These are phyloP conservation scores for Agrotis clavis DNA, from an alignment of 2,888 invertebrate genomes.

Conservation along the genomic window DNA sequence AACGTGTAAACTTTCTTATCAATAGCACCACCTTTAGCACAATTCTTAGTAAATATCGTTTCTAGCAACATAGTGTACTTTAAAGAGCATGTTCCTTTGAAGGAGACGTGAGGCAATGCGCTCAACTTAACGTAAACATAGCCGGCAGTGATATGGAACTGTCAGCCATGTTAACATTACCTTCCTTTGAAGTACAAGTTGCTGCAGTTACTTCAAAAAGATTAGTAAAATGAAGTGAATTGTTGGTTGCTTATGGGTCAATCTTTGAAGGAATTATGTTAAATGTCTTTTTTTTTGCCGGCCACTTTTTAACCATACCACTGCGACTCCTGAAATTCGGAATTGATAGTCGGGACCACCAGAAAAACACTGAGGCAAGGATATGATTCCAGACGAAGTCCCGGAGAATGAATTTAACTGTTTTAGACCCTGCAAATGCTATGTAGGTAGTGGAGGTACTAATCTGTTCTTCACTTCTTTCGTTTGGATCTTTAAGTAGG, in stretches of 20 bases:
- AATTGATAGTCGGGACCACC: too few species aligned
- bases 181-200: constrained; percentile 51
- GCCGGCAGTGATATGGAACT: constrained; percentile 46
- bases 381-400: too few species aligned
- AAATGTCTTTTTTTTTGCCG: too few species aligned
- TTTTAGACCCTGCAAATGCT: too few species aligned
- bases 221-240: constrained; percentile 21
- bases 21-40: background rate
- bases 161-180: constrained; percentile 57
- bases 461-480: too few species aligned
- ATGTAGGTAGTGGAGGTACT: too few species aligned
- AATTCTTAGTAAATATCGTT: constrained; percentile 42
- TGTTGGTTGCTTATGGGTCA: background rate
- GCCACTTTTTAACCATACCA: too few species aligned
- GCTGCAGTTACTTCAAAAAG: constrained; percentile 33
- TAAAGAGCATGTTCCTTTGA: constrained; percentile 37
- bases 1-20: constrained; percentile 13
- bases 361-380: too few species aligned
- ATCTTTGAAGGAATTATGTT: background rate
- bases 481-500: too few species aligned
- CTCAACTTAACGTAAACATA: constrained; percentile 62
- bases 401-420: too few species aligned
- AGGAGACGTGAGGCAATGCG: constrained; percentile 64
- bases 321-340: too few species aligned
- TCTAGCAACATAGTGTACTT: constrained; percentile 30